phyloP scores from a whole-genome alignment of 2,113 vertebrate species.

The Lagopus muta region DNA sequence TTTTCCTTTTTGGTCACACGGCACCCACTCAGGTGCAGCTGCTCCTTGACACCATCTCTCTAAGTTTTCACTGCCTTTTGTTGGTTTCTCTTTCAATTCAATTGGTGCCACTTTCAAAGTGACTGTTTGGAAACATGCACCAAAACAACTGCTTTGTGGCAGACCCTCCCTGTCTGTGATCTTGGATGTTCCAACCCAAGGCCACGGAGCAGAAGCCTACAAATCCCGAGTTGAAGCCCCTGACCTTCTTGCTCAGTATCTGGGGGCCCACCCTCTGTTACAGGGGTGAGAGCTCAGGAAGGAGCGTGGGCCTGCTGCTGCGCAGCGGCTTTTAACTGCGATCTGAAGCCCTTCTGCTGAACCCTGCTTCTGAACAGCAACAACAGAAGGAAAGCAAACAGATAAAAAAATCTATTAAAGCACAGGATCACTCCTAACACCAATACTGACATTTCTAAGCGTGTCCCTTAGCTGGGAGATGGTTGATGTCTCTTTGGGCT shows the following conservation, averaged over 20 bases:
- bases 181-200: background rate
- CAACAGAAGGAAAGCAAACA: background rate
- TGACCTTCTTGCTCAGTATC: background rate
- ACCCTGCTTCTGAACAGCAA: background rate
- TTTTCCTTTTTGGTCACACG: slow-evolving; percentile 25
- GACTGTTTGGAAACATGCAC: background rate
- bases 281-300: background rate
- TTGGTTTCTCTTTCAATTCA: background rate
- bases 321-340: rapidly evolving
- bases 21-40: rapidly evolving
- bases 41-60: background rate
- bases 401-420: background rate
- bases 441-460: slow-evolving; percentile 35
- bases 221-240: background rate
- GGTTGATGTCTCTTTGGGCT: background rate
- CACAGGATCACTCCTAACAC: background rate
- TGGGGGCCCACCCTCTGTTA: background rate
- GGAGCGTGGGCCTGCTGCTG: background rate
- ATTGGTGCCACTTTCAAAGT: rapidly evolving
- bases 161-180: background rate
- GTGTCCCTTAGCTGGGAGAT: background rate
- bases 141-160: background rate
- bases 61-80: background rate
- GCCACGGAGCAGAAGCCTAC: background rate
- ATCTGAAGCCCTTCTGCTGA: background rate